phyloP scores from a whole-genome alignment of 2,888 invertebrate genomes.

The Amphipoea lucens region DNA sequence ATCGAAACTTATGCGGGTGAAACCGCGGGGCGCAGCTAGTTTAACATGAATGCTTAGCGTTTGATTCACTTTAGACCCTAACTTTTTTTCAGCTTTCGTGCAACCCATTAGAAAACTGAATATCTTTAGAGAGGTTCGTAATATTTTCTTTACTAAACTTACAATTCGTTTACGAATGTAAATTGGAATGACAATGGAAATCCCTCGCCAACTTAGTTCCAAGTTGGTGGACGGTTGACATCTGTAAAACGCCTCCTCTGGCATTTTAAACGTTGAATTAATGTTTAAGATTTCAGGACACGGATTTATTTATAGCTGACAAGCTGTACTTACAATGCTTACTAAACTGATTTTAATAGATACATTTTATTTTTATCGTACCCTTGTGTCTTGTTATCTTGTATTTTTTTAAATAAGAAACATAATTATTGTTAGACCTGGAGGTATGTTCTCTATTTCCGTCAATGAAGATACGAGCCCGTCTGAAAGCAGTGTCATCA shows the following conservation, averaged over 20 bases:
- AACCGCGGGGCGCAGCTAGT: no score
- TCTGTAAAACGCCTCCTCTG: conserved; percentile 32
- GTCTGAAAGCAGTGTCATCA: not conserved
- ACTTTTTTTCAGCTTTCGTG: not conserved
- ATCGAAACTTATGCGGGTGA: no score
- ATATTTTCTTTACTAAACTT: conserved; percentile 10
- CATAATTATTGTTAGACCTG: not conserved
- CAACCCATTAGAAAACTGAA: not conserved
- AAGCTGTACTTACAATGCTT: not conserved
- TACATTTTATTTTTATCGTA: not conserved
- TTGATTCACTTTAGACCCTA: not conserved
- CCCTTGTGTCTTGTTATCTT: no score
- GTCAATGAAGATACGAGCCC: not conserved
- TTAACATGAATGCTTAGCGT: no score
- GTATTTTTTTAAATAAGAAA: not conserved
- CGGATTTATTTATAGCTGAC: conserved; percentile 20
- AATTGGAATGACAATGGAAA: conserved; percentile 20
- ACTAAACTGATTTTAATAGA: not conserved
- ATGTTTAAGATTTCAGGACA: conserved; percentile 22
- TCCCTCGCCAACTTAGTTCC: conserved; percentile 24
- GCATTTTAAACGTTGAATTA: conserved; percentile 34
- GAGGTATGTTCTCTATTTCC: not conserved
- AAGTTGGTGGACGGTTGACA: conserved; percentile 42
- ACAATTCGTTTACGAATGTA: conserved; percentile 8
- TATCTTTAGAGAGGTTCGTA: not conserved